Conservation (phyloP, 1,140 invertebrate genomes). For the Drosophila funebris region DNA sequence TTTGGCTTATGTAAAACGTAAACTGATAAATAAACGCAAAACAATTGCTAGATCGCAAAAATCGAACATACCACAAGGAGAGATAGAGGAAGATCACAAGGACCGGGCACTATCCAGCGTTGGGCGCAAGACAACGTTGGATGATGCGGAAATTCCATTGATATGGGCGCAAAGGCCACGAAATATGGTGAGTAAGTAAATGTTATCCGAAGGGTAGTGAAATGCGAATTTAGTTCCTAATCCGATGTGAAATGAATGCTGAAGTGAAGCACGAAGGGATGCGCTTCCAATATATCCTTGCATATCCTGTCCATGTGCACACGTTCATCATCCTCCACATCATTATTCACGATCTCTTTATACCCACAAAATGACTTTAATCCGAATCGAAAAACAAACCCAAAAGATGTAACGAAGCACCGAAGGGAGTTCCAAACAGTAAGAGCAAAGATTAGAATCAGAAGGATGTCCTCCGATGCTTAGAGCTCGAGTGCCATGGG, state of each 20-base stretch:
- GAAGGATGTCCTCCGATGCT: constrained; percentile 27
- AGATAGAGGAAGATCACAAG: constrained; percentile 62
- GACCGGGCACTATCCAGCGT: constrained; percentile 68
- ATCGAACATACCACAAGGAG: constrained; percentile 66
- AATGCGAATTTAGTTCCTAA: constrained; percentile 55
- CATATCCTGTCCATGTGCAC: constrained; percentile 65
- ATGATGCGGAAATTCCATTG: constrained; percentile 59
- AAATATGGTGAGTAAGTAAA: constrained; percentile 54
- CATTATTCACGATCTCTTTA: constrained; percentile 4
- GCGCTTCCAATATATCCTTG: constrained; percentile 54
- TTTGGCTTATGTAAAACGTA: constrained; percentile 49
- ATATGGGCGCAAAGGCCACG: constrained; percentile 61
- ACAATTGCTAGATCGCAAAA: constrained; percentile 41
- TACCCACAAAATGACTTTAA: constrained; percentile 39
- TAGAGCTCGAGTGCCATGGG: constrained; percentile 42
- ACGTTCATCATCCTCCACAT: constrained; percentile 29
- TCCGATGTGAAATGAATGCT: constrained; percentile 56
- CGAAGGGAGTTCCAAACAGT: constrained; percentile 31
- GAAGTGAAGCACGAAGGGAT: constrained; percentile 60
- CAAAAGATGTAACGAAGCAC: constrained; percentile 30
- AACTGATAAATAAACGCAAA: constrained; percentile 42
- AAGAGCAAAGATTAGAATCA: constrained; percentile 39
- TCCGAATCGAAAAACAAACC: constrained; percentile 41
- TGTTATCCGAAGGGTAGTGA: constrained; percentile 44
- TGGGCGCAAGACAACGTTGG: constrained; percentile 67